phyloP scores from a whole-genome alignment of 2,888 invertebrate genomes.

The Euzetes globulus region DNA sequence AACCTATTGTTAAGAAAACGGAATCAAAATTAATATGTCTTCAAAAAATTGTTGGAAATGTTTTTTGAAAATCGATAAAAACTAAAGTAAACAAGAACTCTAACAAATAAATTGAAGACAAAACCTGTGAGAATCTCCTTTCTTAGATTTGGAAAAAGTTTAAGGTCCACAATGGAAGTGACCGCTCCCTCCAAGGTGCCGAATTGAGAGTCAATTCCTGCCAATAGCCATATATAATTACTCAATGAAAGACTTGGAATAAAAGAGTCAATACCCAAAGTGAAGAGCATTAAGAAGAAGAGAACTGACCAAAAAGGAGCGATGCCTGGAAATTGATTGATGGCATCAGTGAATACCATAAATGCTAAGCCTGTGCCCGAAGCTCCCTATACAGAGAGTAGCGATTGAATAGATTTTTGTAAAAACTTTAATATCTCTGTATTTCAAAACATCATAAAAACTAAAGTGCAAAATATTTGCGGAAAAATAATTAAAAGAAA shows the following conservation, averaged over 20 bases:
- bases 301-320: constrained; percentile 92
- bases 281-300: constrained; percentile 94
- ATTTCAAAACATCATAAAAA: too few species aligned
- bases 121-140: constrained; percentile 78
- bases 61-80: not conserved
- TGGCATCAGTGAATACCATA: constrained; percentile 95
- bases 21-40: not conserved
- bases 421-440: not conserved
- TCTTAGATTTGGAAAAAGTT: constrained; percentile 78
- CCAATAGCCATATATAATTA: not conserved
- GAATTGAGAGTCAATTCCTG: constrained; percentile 85
- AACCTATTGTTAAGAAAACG: constrained; percentile 6
- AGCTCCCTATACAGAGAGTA: constrained; percentile 62
- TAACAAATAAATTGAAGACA: not conserved
- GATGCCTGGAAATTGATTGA: constrained; percentile 84
- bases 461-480: too few species aligned
- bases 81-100: not conserved
- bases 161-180: constrained; percentile 90
- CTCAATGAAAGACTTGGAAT: too few species aligned
- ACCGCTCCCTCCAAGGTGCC: constrained; percentile 92
- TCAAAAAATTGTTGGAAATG: not conserved
- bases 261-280: constrained; percentile 57
- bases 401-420: not conserved
- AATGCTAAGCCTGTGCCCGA: constrained; percentile 93
- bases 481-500: not conserved